Evolutionary conservation across 2,888 invertebrate species (phyloP), one percentile per base, ranked within the genome.

Genomic region (Calephelis perditalis): DNA sequence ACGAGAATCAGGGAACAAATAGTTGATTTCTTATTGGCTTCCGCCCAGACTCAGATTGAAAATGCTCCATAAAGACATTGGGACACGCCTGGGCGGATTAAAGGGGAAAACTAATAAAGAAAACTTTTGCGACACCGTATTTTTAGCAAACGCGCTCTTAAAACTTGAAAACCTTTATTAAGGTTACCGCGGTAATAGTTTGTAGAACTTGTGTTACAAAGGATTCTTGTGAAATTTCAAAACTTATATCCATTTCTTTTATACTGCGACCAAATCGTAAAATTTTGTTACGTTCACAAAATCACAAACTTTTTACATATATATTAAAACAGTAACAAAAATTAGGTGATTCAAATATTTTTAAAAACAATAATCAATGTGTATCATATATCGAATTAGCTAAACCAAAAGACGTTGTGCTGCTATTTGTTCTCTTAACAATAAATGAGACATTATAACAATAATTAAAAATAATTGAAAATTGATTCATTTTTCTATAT

Each of bases 11-110:
- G 80, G 81, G 83, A 82, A 84, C 85, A 85, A 90, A 88, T 86
- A 86, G 86, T 89, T 89, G 88, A 89, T 89, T 90, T 87, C 86
- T 88, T 89, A 89, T 88, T 90, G 90, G 86, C 84, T 87, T 83
- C 84, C 81, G 77, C 84, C 86, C 85, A 86, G 87, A 80, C 83
- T 82, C 84, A 86, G 88, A 87, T 90, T 88, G 88, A 90, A 90
- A 88, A 87, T 87, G 87, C 83, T 83, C 88, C 87, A 87, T 90
- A 88, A 90, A 88, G 86, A 90, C 88, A 90, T 89, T 88, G 87
- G 81, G 81, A 86, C 86, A 88, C 89, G 88, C 85, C 85, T 82
- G 83, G 81, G 74, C 75, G 85, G 87, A 88, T 88, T 88, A 89
- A 89, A 86, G 84, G 86, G 86, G 86, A 81, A 83, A 86, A 86